Evolutionary conservation across 2,113 vertebrate genomes (phyloP), one percentile per base, ranked within the genome.

Genomic region (Thalassarche chlororhynchos): DNA sequence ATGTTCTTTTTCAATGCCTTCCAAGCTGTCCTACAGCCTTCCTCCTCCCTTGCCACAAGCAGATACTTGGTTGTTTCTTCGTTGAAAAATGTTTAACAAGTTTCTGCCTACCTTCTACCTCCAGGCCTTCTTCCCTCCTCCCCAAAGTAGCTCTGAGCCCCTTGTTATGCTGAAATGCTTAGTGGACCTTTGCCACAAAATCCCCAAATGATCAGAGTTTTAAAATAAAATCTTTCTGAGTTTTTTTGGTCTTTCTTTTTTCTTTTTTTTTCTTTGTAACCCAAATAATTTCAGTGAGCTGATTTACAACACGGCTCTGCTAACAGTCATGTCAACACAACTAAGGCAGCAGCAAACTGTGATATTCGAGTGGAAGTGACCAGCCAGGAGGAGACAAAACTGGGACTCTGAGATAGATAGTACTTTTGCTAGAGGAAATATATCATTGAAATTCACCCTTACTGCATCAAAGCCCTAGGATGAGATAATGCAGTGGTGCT

Each of bases 161-260:
- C 18, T 78, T 51, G 10, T 26, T 49, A 40, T 46, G 12, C 15
- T 66, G 40, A 85, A 91, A 76, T 68, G 68, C 42, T 69, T 64
- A 47, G 12, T 8, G 52, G 16, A 72, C 1, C 1, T 55, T 87
- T 82, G 8, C 8, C 46, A 32, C 3, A 57, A 90, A 86, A 65
- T 12, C 3, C 8, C 8, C 1, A 57, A 76, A 57, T 28, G 3
- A 69, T 26, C 3, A 6, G 20, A 78, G 10, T 68, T 87, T 64
- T 75, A 36, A 81, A 84, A 77, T 34, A 52, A 76, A 80, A 51
- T 36, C 0, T 62, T 83, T 84, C 28, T 25, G 34, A 16, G 4
- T 0, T 14, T 60, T 65, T 76, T 61, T 36, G 2, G 5, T 14
- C 1, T 42, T 26, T 18, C 1, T 29, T 38, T 42, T 36, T 8